Conservation (phyloP, 2,888 invertebrate species). For the Ramazzottius varieornatus region DNA sequence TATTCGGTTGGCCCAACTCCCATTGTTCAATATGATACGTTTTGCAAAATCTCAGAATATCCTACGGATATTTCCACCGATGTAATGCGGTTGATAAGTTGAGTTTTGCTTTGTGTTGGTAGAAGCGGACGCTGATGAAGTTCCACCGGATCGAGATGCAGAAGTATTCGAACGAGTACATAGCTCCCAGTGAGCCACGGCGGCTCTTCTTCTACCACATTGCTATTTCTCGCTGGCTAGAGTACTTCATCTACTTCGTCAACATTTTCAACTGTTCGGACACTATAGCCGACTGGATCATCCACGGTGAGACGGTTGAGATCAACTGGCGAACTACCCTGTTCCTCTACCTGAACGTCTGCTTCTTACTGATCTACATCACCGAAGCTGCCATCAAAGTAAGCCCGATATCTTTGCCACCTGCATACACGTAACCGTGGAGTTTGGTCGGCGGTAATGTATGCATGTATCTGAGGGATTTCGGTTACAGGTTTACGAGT, state of each 20-base stretch:
- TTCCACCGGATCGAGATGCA: no score
- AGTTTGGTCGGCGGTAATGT: not conserved
- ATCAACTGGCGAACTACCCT: not conserved
- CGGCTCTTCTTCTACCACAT: not conserved
- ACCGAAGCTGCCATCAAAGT: not conserved
- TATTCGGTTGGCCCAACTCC: no score
- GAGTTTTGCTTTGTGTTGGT: no score
- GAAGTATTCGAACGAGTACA: no score
- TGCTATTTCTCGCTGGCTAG: not conserved
- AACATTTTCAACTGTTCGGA: not conserved
- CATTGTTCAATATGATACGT: no score
- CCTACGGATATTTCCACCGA: no score
- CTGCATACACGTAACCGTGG: no score
- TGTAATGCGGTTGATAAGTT: no score
- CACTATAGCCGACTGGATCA: not conserved
- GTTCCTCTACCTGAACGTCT: not conserved
- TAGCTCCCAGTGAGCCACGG: not conserved
- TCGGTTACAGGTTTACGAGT: not conserved
- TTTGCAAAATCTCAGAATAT: no score
- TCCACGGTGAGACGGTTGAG: not conserved
- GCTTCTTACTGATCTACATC: not conserved
- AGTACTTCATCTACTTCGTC: not conserved
- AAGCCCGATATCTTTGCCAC: not conserved
- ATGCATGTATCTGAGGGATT: not conserved
- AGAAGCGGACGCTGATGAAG: no score